These are phyloP conservation scores for Tangara arthus DNA, from an alignment of 2,797 vertebrate genomes.

Conservation along the genomic window DNA sequence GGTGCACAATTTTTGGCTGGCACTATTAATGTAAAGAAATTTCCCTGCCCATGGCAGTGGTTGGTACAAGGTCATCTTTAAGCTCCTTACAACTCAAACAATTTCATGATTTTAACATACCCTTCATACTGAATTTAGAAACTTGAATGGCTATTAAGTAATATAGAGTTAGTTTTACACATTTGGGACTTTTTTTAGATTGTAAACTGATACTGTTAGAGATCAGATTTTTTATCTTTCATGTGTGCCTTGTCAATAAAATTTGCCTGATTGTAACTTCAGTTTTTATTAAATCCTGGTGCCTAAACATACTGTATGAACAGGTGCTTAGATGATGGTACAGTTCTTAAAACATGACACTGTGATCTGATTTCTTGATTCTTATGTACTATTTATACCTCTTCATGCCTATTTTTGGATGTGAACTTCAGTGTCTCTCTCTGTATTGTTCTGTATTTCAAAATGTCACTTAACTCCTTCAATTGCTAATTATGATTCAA, in stretches of 20 bases:
- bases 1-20: conserved; percentile 51
- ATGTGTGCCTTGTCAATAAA: conserved; percentile 79
- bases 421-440: conserved; percentile 35
- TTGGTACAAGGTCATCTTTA: background rate
- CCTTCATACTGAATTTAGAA: conserved; percentile 68
- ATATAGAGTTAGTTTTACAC: conserved; percentile 60
- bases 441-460: conserved; percentile 56
- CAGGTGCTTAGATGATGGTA: conserved; percentile 78
- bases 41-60: background rate
- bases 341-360: conserved; percentile 67
- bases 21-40: background rate
- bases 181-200: conserved; percentile 65
- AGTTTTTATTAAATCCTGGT: conserved; percentile 70
- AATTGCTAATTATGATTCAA: background rate
- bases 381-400: conserved; percentile 45
- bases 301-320: conserved; percentile 73
- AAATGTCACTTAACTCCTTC: conserved; percentile 17
- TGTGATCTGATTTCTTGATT: conserved; percentile 69
- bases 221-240: conserved; percentile 68
- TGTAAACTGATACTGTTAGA: conserved; percentile 66
- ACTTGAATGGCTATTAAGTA: conserved; percentile 55
- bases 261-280: conserved; percentile 68
- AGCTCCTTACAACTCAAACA: background rate
- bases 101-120: background rate
- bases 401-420: conserved; percentile 50